These are phyloP conservation scores for Gadus chalcogrammus DNA, from an alignment of 2,113 vertebrate species.

Conservation along the genomic window DNA sequence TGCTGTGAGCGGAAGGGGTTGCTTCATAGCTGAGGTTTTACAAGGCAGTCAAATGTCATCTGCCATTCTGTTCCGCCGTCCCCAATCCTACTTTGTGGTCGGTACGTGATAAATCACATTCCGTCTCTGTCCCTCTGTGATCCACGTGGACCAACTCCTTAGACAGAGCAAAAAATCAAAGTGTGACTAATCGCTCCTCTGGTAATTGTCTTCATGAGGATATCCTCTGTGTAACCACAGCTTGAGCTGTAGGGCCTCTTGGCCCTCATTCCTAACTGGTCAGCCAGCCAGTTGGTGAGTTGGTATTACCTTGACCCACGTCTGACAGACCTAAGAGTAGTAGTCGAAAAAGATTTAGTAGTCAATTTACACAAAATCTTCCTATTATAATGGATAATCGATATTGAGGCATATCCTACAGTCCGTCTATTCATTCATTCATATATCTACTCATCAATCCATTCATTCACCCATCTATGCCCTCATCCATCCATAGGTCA, in stretches of 20 bases:
- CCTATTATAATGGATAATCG: too few relatives aligned
- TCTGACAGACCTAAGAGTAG: neutral
- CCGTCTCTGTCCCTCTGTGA: neutral
- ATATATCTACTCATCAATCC: too few relatives aligned
- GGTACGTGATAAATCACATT: conserved; percentile 2
- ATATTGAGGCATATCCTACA: too few relatives aligned
- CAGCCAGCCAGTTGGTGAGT: neutral
- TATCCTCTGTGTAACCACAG: neutral
- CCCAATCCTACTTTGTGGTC: conserved; percentile 11
- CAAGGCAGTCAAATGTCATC: conserved; percentile 58
- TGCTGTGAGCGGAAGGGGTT: conserved; percentile 46
- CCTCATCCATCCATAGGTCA: too few relatives aligned
- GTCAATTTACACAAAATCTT: too few relatives aligned
- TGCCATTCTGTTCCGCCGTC: conserved; percentile 30
- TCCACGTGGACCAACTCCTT: neutral
- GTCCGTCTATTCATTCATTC: too few relatives aligned
- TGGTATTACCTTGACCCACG: neutral
- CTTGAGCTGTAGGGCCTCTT: neutral
- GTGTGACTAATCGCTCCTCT: neutral
- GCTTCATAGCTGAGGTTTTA: conserved; percentile 61
- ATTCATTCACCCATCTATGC: too few relatives aligned
- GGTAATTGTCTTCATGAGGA: conserved; percentile 12
- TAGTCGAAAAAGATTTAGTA: too few relatives aligned
- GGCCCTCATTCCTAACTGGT: neutral
- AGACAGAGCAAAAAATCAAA: neutral